Evolutionary conservation across 53 echinoderm and acorn worm genomes (phyloP).

Genomic region (Henricia sp.): DNA sequence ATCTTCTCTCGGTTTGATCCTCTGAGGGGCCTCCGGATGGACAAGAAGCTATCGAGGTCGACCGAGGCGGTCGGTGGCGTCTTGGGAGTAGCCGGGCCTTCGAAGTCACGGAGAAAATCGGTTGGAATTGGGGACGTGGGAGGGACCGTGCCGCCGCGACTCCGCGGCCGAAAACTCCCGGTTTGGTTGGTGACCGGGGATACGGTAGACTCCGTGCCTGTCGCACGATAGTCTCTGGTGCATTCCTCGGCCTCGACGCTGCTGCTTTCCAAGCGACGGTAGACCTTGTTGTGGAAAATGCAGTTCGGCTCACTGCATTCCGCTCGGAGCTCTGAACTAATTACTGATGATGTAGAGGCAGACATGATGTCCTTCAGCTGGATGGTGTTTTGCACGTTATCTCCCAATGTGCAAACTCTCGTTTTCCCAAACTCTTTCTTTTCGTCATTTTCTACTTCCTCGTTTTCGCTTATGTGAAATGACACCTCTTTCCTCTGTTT

Average conservation of each 20-base stretch:
- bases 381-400: conserved; percentile 26
- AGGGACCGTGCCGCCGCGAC: conserved; percentile 68
- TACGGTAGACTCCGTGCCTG: conserved; percentile 68
- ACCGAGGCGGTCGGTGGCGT: conserved; percentile 17
- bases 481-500: conserved; percentile 40
- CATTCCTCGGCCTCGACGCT: conserved; percentile 7
- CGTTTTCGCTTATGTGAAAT: conserved; percentile 5
- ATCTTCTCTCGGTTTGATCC: conserved; percentile 94
- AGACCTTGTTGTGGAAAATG: conserved; percentile 73
- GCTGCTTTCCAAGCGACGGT: conserved; percentile 16
- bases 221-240: conserved; percentile 67
- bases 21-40: conserved; percentile 91
- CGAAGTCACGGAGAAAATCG: conserved; percentile 79
- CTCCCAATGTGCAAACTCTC: conserved; percentile 7
- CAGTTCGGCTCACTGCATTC: conserved; percentile 80
- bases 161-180: conserved; percentile 46
- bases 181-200: conserved; percentile 68
- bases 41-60: conserved; percentile 75
- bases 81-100: conserved; percentile 2
- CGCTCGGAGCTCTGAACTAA: not conserved
- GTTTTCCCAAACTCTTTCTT: not conserved
- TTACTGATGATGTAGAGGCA: not conserved
- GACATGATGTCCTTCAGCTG: not conserved
- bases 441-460: no score
- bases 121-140: conserved; percentile 90